These are phyloP conservation scores for Xylota segnis DNA, from an alignment of 2,888 invertebrate species.

Conservation along the genomic window DNA sequence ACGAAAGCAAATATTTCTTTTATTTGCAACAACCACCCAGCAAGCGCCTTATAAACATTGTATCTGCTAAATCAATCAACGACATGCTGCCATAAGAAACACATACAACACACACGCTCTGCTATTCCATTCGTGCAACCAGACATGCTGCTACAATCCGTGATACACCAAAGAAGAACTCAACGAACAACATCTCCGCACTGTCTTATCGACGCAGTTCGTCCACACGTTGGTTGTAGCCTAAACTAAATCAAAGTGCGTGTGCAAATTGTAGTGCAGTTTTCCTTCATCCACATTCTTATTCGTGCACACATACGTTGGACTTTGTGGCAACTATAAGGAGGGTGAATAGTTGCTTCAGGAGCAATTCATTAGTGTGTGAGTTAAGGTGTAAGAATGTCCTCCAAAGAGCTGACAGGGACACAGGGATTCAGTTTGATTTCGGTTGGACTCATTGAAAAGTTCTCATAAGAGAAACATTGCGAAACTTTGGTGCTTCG, in stretches of 20 bases:
- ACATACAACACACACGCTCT: neutral
- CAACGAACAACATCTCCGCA: constrained; percentile 41
- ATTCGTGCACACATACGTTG: neutral
- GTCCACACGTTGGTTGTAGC: constrained; percentile 33
- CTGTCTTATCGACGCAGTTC: constrained; percentile 30
- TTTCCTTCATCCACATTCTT: constrained; percentile 1
- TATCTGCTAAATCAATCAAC: neutral
- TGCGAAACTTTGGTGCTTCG: constrained; percentile 44
- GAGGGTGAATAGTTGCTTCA: neutral
- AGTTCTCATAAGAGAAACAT: neutral
- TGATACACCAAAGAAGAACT: constrained; percentile 28
- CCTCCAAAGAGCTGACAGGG: neutral
- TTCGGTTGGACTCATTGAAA: constrained; percentile 21
- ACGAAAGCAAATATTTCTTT: no score
- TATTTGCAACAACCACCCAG: neutral
- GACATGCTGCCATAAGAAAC: neutral
- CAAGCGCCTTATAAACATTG: neutral
- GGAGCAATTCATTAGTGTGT: no score
- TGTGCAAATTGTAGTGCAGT: constrained; percentile 15
- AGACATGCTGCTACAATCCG: constrained; percentile 9
- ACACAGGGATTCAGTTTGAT: neutral
- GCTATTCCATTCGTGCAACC: constrained; percentile 3
- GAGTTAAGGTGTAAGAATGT: no score
- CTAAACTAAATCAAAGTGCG: constrained; percentile 55
- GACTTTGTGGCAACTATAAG: neutral